phyloP scores from a whole-genome alignment of 2,113 vertebrate species.

The Glaucidium brasilianum region DNA sequence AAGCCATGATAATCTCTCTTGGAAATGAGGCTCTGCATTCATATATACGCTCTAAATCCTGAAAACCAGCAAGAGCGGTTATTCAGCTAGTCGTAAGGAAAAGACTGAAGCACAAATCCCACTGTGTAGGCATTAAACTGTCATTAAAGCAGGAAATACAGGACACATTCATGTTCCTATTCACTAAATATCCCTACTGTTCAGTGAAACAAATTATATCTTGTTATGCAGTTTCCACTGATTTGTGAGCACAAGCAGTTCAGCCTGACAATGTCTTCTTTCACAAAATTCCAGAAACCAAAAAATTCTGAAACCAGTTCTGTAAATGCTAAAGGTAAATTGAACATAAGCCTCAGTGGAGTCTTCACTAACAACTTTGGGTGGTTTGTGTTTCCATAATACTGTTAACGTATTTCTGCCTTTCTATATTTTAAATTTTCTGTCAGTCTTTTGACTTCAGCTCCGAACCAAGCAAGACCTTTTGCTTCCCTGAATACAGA shows the following conservation, averaged over 20 bases:
- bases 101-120: neutral
- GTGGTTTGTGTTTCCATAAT: neutral
- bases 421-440: neutral
- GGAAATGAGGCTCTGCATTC: neutral
- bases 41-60: neutral
- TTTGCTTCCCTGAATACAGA: neutral
- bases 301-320: neutral
- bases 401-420: neutral
- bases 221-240: neutral
- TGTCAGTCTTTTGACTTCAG: neutral
- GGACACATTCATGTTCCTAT: neutral
- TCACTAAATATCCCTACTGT: neutral
- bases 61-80: neutral
- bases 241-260: neutral
- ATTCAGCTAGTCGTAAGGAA: neutral
- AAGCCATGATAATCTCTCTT: neutral
- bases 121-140: neutral
- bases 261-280: neutral
- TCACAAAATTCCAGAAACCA: neutral
- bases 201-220: neutral
- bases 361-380: neutral
- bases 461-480: neutral
- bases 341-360: neutral
- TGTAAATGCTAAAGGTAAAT: neutral
- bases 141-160: neutral